Evolutionary conservation across 2,113 vertebrate genomes (phyloP), one percentile per base, ranked within the genome.

Genomic region (Nasalis larvatus): DNA sequence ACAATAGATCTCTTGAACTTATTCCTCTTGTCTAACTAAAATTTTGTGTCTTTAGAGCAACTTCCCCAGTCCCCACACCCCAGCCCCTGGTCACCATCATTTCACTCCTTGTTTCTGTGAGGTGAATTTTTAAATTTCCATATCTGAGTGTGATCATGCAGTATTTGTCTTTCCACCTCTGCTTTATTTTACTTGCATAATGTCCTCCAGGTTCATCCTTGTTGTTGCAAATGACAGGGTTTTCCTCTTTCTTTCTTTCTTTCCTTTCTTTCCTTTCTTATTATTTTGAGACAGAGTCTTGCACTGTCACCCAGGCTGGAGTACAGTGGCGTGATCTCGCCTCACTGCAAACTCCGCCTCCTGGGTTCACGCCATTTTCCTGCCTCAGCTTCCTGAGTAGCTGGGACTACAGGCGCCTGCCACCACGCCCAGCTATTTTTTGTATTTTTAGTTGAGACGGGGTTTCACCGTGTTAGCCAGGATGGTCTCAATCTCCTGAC

Each of bases 351-450:
- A 9, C 23, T 60, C 58, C 9, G 1, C 58, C 9, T 60, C 58
- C 58, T 9, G 4, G 9, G 9, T 60, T 60, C 58, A 60, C 4
- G 9, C 23, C 3, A 25, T 60, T 60, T 9, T 60, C 23, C 58
- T 25, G 25, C 21, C 9, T 9, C 58, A 25, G 23, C 25, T 9
- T 60, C 58, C 58, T 1, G 9, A 60, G 58, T 60, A 60, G 58
- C 58, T 60, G 58, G 25, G 9, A 60, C 25, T 1, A 25, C 58
- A 60, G 58, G 23, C 9, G 23, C 58, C 0, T 0, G 1, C 58
- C 9, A 60, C 9, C 23, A 27, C 0, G 58, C 9, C 58, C 3
- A 1, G 42, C 42, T 42, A 10, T 25, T 60, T 60, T 58, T 60
- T 60, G 58, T 60, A 60, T 60, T 60, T 60, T 60, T 60, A 25